Conservation (phyloP, 2,888 invertebrate species). For the Lepetodrilus schrolli region DNA sequence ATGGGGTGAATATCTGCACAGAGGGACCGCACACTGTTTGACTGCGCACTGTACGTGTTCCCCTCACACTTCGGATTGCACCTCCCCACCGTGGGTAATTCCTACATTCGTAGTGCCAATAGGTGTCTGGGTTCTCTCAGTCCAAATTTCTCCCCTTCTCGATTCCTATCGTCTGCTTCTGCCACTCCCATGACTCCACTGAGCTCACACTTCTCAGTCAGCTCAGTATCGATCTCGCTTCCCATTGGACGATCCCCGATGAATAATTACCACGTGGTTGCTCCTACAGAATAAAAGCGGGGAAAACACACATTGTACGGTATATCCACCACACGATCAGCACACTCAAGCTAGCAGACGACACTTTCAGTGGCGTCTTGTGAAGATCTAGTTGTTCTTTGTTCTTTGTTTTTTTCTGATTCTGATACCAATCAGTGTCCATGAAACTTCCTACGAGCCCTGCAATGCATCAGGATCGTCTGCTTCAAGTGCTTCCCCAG, state of each 20-base stretch:
- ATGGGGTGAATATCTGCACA: no score
- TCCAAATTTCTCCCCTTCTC: no score
- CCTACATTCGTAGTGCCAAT: no score
- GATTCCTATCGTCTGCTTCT: no score
- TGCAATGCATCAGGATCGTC: background rate
- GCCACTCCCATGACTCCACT: no score
- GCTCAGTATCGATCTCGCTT: background rate
- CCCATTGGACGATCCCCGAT: background rate
- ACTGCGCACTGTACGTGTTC: no score
- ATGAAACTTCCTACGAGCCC: background rate
- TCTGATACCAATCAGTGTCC: no score
- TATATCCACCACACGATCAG: background rate
- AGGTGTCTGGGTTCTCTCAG: no score
- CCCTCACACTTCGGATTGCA: no score
- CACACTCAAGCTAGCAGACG: conserved; percentile 15
- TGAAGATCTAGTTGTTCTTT: background rate
- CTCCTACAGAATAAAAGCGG: conserved; percentile 23
- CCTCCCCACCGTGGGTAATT: no score
- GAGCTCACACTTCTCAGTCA: background rate
- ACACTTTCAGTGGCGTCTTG: background rate
- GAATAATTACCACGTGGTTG: conserved; percentile 18
- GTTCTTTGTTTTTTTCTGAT: background rate
- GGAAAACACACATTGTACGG: conserved; percentile 12
- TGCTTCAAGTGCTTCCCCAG: conserved; percentile 31
- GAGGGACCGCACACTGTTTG: no score